Conservation (phyloP, 35 echinoderm and acorn worm species). For the Heliocidaris tuberculata region DNA sequence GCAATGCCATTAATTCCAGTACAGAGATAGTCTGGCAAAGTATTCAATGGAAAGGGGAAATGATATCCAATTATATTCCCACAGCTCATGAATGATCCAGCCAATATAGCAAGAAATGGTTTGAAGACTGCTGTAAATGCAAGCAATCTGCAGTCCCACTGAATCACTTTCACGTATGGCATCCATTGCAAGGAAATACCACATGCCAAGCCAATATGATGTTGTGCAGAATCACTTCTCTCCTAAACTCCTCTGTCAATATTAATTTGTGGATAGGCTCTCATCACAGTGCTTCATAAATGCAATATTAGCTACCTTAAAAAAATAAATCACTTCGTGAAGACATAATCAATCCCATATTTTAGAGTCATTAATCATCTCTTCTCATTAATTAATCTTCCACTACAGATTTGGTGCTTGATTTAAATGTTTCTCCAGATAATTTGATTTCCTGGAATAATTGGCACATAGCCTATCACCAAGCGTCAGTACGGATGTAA, state of each 20-base stretch:
- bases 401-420: not conserved
- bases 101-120: not conserved
- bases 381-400: not conserved
- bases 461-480: not conserved
- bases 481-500: not conserved
- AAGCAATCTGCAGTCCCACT: not conserved
- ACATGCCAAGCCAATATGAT: not conserved
- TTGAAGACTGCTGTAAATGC: not conserved
- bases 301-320: not conserved
- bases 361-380: not conserved
- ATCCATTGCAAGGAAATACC: not conserved
- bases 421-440: not conserved
- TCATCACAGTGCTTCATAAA: not conserved
- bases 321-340: not conserved
- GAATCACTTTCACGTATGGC: conserved; percentile 2
- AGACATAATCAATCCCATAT: not conserved
- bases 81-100: not conserved
- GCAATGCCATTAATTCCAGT: not conserved
- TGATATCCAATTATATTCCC: conserved; percentile 18
- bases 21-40: not conserved
- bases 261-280: not conserved
- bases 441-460: conserved; percentile 5
- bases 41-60: not conserved
- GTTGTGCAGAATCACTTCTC: not conserved
- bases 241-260: not conserved